Evolutionary conservation across 92 coral and sea anemone genomes (phyloP), one percentile per base, ranked within the genome.

Genomic region (Porites rus): DNA sequence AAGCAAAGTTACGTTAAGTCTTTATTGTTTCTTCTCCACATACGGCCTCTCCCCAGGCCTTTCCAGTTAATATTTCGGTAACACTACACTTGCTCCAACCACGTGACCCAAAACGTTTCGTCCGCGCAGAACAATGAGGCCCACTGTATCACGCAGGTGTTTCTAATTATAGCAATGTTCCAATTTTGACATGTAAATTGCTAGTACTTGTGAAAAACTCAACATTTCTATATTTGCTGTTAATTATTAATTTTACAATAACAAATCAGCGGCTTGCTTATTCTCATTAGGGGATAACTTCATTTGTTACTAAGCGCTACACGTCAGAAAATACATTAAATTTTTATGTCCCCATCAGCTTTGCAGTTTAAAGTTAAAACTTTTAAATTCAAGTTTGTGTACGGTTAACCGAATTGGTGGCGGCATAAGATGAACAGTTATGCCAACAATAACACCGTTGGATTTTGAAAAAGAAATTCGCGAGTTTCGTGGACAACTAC

Each of bases 391-490:
- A 28, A 21, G 9, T 58, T 52, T 22, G 24, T 50, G 18, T 22
- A 13, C 31, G 18, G 6, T 2, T 16, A 51, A 17, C 4, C 1
- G n/a, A 72, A 46, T 50, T 0, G 4, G 12, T 1, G 6, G 43
- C 0, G 38, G 38, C 3, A 8, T 56, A 50, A 72, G 60, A 54
- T 54, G 1, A 54, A 54, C 14, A 54, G 52, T 28, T 10, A 76
- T 76, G 80, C 80, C 80, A 58, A 14, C 60, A 25, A 76, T 76
- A 25, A 76, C 80, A 10, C 80, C 80, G 17, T 43, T 76, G 51
- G 80, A 76, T 25, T 76, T 76, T 11, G 64, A 60, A 61, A 68
- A 76, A 24, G 80, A 76, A 76, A 60, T 76, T 60, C 51, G 69
- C 53, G 18, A 60, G 51, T 16, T 76, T 6, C 66, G 52, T 16